Evolutionary conservation across 2,797 vertebrate species (phyloP).

Genomic region (Atherinosoma microstoma): DNA sequence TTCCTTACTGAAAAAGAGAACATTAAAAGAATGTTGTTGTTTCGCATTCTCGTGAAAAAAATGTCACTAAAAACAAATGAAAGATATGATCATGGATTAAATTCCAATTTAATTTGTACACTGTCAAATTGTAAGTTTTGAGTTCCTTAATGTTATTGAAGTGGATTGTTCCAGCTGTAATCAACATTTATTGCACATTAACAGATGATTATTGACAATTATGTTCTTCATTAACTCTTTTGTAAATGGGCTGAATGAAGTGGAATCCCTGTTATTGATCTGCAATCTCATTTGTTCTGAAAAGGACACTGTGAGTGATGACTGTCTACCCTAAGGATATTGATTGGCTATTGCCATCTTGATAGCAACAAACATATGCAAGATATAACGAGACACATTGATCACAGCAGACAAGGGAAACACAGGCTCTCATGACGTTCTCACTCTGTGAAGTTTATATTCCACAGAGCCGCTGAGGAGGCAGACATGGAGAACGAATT

Average conservation of each 20-base stretch:
- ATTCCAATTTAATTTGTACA: not conserved
- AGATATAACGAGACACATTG: constrained; percentile 49
- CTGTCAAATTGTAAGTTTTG: not conserved
- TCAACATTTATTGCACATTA: not conserved
- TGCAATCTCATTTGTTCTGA: not conserved
- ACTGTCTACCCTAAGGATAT: constrained; percentile 40
- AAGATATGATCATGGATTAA: too few relatives aligned
- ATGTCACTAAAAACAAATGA: too few relatives aligned
- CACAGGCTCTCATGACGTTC: constrained; percentile 27
- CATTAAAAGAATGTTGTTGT: too few relatives aligned
- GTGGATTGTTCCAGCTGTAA: not conserved
- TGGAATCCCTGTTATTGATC: constrained; percentile 54
- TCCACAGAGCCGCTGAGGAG: constrained; percentile 35
- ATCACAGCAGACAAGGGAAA: constrained; percentile 47
- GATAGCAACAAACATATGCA: constrained; percentile 37
- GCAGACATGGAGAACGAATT: constrained; percentile 38
- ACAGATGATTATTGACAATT: not conserved
- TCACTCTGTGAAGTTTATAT: constrained; percentile 49
- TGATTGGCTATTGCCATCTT: constrained; percentile 40
- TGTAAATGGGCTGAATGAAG: constrained; percentile 42
- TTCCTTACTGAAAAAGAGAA: too few relatives aligned
- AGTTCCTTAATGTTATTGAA: not conserved
- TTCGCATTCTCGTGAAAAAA: too few relatives aligned
- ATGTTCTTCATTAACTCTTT: not conserved
- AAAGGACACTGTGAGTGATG: constrained; percentile 32